Evolutionary conservation across 2,888 invertebrate species (phyloP).

Genomic region (Tenthredo scrophulariae): DNA sequence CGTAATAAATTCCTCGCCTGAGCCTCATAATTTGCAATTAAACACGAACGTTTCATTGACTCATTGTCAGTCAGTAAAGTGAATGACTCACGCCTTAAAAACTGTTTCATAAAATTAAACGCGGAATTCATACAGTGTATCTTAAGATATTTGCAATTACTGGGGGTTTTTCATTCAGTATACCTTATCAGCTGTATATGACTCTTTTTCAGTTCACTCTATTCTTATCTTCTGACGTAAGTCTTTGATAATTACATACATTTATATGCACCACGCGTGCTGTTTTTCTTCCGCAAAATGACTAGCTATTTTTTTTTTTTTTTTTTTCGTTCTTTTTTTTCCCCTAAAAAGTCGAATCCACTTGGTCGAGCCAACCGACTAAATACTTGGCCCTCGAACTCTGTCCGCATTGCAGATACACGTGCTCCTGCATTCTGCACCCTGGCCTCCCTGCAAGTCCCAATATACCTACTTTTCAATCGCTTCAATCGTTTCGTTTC

Average conservation of each 20-base stretch:
- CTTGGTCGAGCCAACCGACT: constrained; percentile 47
- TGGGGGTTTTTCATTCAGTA: neutral
- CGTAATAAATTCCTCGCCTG: constrained; percentile 34
- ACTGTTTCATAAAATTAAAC: constrained; percentile 17
- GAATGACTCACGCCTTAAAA: constrained; percentile 68
- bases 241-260: neutral
- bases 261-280: neutral
- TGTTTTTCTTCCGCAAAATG: neutral
- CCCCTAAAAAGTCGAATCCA: neutral
- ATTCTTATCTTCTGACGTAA: neutral
- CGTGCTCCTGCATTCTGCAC: constrained; percentile 60
- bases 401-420: constrained; percentile 71
- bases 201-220: neutral
- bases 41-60: constrained; percentile 69
- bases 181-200: neutral
- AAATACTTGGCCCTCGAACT: constrained; percentile 59
- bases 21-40: constrained; percentile 67
- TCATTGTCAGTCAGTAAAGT: constrained; percentile 63
- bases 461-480: constrained; percentile 13
- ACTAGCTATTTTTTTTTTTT: neutral
- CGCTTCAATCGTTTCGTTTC: neutral
- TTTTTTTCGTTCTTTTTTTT: neutral
- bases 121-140: neutral
- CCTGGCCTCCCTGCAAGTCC: neutral
- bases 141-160: neutral